Conservation (phyloP, 2,888 invertebrate genomes). For the Troides oblongomaculatus region DNA sequence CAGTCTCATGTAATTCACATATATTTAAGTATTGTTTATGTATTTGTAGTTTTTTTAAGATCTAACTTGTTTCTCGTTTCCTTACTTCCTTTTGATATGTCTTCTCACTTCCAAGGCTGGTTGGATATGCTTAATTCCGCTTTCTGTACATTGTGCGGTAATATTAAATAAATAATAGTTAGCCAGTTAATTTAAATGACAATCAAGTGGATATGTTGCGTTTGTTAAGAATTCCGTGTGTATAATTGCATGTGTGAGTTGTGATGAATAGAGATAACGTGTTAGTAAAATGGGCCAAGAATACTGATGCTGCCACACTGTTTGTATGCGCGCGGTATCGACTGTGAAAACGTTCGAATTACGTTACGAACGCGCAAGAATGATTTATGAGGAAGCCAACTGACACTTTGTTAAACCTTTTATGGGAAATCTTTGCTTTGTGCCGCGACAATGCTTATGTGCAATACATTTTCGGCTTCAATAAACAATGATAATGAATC, state of each 20-base stretch:
- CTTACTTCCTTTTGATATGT: too few species aligned
- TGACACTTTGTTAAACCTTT: slow-evolving; percentile 59
- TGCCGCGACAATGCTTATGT: slow-evolving; percentile 40
- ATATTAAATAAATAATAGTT: too few species aligned
- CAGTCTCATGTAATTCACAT: too few species aligned
- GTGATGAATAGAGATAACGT: slow-evolving; percentile 27
- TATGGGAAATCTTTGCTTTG: slow-evolving; percentile 59
- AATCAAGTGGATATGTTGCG: slow-evolving; percentile 3
- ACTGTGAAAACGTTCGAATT: slow-evolving; percentile 49
- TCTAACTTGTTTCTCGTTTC: too few species aligned
- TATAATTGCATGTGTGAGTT: slow-evolving; percentile 21
- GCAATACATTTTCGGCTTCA: slow-evolving; percentile 40
- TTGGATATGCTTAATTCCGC: too few species aligned
- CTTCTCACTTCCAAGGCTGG: too few species aligned
- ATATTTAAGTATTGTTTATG: too few species aligned
- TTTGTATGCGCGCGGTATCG: slow-evolving; percentile 28
- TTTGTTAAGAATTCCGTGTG: slow-evolving; percentile 23
- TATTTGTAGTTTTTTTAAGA: too few species aligned
- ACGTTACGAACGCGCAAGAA: slow-evolving; percentile 47
- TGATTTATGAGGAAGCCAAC: slow-evolving; percentile 65
- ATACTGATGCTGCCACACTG: slow-evolving; percentile 31
- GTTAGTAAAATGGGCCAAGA: slow-evolving; percentile 28
- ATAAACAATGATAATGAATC: slow-evolving; percentile 46
- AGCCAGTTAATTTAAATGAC: too few species aligned
- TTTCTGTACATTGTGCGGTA: too few species aligned